Base-by-base conservation (phyloP, 2,888 invertebrate genomes). In the Caenorhabditis macrosperma region DNA sequence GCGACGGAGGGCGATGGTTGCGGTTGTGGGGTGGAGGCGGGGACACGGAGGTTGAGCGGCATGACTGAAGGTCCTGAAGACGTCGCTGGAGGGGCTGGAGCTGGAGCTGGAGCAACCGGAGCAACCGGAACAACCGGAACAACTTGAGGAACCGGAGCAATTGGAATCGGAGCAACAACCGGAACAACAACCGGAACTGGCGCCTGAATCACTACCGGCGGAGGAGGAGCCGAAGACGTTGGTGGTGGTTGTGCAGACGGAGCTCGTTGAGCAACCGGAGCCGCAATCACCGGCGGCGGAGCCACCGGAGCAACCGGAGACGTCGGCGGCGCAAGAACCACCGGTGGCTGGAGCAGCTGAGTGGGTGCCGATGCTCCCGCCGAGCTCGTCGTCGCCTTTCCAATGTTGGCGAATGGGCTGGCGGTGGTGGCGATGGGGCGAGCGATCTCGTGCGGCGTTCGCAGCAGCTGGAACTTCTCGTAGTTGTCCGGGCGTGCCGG, bases 401-500 rank as follows among this genome's bases (percentile, higher is more conserved):
- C 17, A 33, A 33, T 7, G 9, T 35, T 15, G 22, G 57, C 20
- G 1, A 59, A 48, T 9, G 38, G 20, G n/a, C 22, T 38, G 6
- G 26, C 44, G 24, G 68, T 38, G 10, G 68, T 59, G 26, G 68
- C 24, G n/a, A 48, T 57, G 15, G 68, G 68, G 1, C 68, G 68
- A 9, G 20, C 17, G 12, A 68, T 35, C 1, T 44, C 54, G 28
- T 64, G n/a, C n/a, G n/a, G n/a, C n/a, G n/a, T n/a, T n/a, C n/a
- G n/a, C 24, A 67, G 26, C 30, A 67, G 55, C 15, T 67, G 28
- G 17, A 67, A 67, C n/a, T 57, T 67, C 20, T 67, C 67, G 12
- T 57, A 67, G n/a, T 55, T 22, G 24, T 67, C 67, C 9, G 35
- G 10, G 15, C 1, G 44, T 33, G 55, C 28, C 28, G 24, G 24